Percentiles rank a stretch among this genome's conserved stretches.
Conservation (phyloP, 2,797 vertebrate species). For the Sebastes baramenuke region DNA sequence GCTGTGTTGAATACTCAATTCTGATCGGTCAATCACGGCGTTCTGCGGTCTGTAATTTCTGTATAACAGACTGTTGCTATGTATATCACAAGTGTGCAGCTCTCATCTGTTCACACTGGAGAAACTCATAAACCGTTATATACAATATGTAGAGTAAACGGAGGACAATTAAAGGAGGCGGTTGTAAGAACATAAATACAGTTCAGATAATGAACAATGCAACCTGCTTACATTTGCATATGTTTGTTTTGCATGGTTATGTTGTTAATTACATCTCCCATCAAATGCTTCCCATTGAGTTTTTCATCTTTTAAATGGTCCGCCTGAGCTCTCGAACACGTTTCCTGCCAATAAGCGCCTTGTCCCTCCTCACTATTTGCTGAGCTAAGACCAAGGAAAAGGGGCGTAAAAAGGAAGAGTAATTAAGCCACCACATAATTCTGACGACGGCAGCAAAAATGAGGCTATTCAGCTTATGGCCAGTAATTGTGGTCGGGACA, state of each 20-base stretch:
- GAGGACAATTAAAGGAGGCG: not conserved
- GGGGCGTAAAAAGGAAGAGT: conserved; percentile 59
- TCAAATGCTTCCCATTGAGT: not conserved
- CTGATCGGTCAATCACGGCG: too few relatives aligned
- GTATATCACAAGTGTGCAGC: not conserved
- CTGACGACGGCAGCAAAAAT: conserved; percentile 77
- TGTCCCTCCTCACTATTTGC: conserved; percentile 48
- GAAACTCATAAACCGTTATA: not conserved
- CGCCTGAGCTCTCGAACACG: conserved; percentile 18
- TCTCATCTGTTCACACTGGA: not conserved
- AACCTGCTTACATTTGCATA: not conserved
- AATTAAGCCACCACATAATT: conserved; percentile 74
- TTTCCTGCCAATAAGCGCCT: conserved; percentile 39
- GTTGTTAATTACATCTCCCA: not conserved
- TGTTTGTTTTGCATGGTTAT: not conserved
- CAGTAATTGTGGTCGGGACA: conserved; percentile 81
- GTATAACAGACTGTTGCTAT: not conserved
- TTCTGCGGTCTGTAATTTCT: too few relatives aligned
- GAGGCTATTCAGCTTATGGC: conserved; percentile 67
- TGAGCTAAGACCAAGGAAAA: conserved; percentile 63
- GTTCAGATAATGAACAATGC: not conserved
- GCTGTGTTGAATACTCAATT: too few relatives aligned
- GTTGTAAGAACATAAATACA: not conserved
- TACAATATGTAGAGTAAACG: not conserved
- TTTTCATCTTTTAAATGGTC: not conserved